Conservation (phyloP, 2,113 vertebrate genomes). For the Tympanuchus pallidicinctus region DNA sequence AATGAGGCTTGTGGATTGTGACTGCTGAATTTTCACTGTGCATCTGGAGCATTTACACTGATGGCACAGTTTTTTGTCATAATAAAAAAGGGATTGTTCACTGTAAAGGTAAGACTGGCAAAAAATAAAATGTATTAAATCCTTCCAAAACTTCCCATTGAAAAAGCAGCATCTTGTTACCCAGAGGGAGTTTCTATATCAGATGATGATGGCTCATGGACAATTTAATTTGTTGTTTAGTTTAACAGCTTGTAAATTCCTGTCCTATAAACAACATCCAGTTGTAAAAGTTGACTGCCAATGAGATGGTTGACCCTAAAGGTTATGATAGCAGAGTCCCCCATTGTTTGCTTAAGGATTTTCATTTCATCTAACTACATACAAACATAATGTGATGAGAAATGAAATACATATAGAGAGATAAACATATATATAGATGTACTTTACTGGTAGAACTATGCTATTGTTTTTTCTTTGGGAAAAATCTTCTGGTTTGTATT, state of each 20-base stretch:
- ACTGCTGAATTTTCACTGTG: slow-evolving; percentile 73
- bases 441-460: background rate
- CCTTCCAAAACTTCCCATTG: slow-evolving; percentile 53
- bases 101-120: slow-evolving; percentile 48
- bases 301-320: slow-evolving; percentile 82
- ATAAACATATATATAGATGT: background rate
- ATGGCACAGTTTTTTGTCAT: slow-evolving; percentile 11
- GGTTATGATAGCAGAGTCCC: slow-evolving; percentile 71
- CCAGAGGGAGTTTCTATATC: slow-evolving; percentile 74
- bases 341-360: slow-evolving; percentile 71
- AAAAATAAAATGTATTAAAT: slow-evolving; percentile 48
- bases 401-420: background rate
- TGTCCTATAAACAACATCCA: slow-evolving; percentile 75
- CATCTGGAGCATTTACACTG: slow-evolving; percentile 59
- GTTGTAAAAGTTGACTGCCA: slow-evolving; percentile 80
- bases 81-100: slow-evolving; percentile 43
- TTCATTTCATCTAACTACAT: slow-evolving; percentile 55
- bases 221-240: slow-evolving; percentile 87
- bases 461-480: background rate
- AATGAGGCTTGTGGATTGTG: slow-evolving; percentile 67
- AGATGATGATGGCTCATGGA: slow-evolving; percentile 75
- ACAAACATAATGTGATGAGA: background rate
- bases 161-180: slow-evolving; percentile 73
- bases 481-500: background rate
- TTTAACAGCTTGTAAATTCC: slow-evolving; percentile 80